Percentiles rank a stretch among this genome's conserved stretches.
These are phyloP conservation scores for Calypte anna DNA, from an alignment of 2,113 vertebrate genomes.

Conservation along the genomic window DNA sequence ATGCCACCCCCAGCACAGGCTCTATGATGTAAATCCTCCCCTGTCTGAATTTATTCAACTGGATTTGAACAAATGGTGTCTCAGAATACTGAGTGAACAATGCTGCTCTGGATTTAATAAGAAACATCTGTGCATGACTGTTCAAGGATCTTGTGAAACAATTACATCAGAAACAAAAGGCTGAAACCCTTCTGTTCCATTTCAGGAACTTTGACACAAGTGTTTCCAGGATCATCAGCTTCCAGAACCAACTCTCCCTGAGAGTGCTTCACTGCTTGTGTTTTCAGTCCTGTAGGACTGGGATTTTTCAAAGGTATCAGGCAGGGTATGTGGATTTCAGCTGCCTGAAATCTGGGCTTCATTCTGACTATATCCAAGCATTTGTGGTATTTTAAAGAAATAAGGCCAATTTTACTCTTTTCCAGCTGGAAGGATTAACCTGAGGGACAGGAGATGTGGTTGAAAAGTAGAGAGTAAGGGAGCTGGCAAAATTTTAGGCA, in stretches of 20 bases:
- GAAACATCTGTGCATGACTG: conserved; percentile 41
- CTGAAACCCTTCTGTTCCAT: not conserved
- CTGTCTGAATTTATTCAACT: not conserved
- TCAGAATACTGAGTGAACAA: conserved; percentile 48
- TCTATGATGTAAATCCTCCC: not conserved
- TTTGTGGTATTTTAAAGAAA: not conserved
- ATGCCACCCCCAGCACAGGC: not conserved
- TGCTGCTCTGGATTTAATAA: conserved; percentile 37
- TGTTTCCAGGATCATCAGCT: conserved; percentile 8
- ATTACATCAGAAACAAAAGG: conserved; percentile 50
- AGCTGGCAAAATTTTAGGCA: not conserved
- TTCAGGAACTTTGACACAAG: conserved; percentile 24
- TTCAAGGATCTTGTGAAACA: conserved; percentile 47
- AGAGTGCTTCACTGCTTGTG: not conserved
- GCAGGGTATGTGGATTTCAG: not conserved
- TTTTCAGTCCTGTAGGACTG: not conserved
- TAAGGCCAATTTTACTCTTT: not conserved
- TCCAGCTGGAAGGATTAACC: not conserved
- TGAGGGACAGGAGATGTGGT: not conserved
- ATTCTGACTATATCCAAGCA: not conserved
- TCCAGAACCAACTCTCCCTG: not conserved
- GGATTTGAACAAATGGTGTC: conserved; percentile 32
- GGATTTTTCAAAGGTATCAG: not conserved
- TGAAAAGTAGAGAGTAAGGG: not conserved
- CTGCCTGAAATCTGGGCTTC: not conserved